Base-by-base conservation (phyloP, 2,888 invertebrate genomes). In the Aspidiotus rigidus region DNA sequence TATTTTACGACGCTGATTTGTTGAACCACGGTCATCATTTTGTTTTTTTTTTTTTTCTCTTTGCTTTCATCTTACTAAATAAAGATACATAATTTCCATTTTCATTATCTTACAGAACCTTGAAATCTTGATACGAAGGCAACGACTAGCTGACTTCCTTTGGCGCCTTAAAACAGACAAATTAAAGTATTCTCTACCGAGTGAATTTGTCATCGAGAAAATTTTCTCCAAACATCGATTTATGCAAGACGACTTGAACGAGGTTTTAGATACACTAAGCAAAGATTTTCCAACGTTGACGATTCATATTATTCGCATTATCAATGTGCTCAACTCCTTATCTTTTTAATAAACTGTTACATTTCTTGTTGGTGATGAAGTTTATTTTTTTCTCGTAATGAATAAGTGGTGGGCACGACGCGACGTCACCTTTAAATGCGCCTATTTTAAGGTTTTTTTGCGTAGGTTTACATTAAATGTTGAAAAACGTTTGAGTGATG, bases 81-180 rank as follows among this genome's bases (percentile, higher is more conserved):
- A 40, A 53, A 44, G 13, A 39, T 59, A 42, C 56, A 59, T 44
- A 61, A 8, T 62, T 57, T 64, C 41, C 42, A 10, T 64, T 7
- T 60, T 62, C 70, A 62, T 71, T 63, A 60, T 53, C 70, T 74
- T 75, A 41, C 74, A 83, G 83, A 83, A 83, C 74, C 78, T 84
- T 71, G 83, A 84, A 75, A 76, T 81, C 69, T 75, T 90, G 17
- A 83, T 89, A 0, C 82, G 86, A 62, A 83, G 85, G 73, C 90
- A 91, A 76, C 84, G 85, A 42, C 84, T 86, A 72, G 83, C 85
- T 42, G 83, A 80, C 72, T 82, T 86, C 73, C 82, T 86, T 69
- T 76, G 78, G 70, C 78, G 80, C 41, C 75, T 81, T 3, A 79
- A 79, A 74, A 75, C 74, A 62, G 77, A 78, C 5, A 75, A 77